These are phyloP conservation scores for Leptinotarsa texana DNA, from an alignment of 1,140 invertebrate genomes.

Conservation along the genomic window DNA sequence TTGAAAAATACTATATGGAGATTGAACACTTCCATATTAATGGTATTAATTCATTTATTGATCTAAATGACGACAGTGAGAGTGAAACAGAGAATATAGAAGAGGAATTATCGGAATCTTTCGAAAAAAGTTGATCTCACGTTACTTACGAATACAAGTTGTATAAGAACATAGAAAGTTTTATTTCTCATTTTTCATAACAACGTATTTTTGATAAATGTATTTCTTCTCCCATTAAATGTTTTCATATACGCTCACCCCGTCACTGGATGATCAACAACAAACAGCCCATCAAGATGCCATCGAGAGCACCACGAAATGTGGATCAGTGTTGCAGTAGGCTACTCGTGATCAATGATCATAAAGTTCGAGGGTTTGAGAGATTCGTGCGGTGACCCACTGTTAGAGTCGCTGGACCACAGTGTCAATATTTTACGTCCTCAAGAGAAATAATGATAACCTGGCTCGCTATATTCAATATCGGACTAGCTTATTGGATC, in stretches of 20 bases:
- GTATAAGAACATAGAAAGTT: too few relatives aligned
- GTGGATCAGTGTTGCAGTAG: constrained; percentile 1
- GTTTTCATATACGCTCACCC: neutral
- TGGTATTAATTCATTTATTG: too few relatives aligned
- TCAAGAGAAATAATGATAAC: neutral
- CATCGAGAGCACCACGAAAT: neutral
- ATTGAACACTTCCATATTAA: too few relatives aligned
- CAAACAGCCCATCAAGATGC: neutral
- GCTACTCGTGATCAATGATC: neutral
- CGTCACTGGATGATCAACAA: neutral
- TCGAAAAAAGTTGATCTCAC: too few relatives aligned
- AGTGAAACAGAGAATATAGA: too few relatives aligned
- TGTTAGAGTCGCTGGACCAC: neutral
- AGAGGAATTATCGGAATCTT: too few relatives aligned
- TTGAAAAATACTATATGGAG: too few relatives aligned
- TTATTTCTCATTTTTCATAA: too few relatives aligned
- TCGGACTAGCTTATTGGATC: neutral
- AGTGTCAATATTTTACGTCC: neutral
- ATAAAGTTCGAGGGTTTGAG: neutral
- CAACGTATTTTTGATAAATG: too few relatives aligned
- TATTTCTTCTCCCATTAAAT: too few relatives aligned
- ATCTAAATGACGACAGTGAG: too few relatives aligned
- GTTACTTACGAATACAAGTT: too few relatives aligned
- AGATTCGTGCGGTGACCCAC: neutral
- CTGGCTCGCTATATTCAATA: neutral